Conservation (phyloP, 2,797 vertebrate species). For the Numenius phaeopus region DNA sequence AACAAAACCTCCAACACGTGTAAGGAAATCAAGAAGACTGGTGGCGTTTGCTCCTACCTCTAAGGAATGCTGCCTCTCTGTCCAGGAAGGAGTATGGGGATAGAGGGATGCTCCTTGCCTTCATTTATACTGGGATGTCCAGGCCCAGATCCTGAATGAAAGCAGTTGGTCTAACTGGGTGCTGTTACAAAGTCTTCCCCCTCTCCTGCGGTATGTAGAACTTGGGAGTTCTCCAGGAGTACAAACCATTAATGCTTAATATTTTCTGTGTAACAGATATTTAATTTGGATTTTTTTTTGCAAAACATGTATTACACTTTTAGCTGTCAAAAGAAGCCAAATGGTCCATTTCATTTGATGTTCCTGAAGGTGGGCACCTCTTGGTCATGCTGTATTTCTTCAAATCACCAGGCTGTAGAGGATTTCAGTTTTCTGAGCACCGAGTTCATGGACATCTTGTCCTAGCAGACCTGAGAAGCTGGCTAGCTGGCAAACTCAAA, state of each 20-base stretch:
- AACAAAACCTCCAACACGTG: not conserved
- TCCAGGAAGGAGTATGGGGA: not conserved
- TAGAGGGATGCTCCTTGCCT: not conserved
- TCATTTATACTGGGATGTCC: not conserved
- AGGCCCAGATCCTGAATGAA: not conserved
- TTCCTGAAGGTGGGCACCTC: not conserved
- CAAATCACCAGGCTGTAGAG: not conserved
- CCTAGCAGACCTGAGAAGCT: not conserved
- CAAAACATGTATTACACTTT: not conserved
- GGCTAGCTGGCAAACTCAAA: not conserved
- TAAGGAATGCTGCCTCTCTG: not conserved
- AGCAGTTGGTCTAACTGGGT: not conserved
- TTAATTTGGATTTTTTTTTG: not conserved
- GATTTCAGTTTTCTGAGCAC: not conserved
- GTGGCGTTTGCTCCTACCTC: not conserved
- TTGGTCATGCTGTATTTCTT: not conserved
- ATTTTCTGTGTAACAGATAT: not conserved
- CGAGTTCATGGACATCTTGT: not conserved
- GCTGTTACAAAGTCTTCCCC: not conserved
- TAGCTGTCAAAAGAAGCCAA: not conserved
- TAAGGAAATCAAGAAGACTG: not conserved
- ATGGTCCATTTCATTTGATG: not conserved
- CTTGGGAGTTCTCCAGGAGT: not conserved
- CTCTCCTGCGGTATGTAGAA: not conserved
- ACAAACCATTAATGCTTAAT: not conserved